Base-by-base conservation (phyloP, 2,113 vertebrate genomes). In the Laticauda laticaudata region DNA sequence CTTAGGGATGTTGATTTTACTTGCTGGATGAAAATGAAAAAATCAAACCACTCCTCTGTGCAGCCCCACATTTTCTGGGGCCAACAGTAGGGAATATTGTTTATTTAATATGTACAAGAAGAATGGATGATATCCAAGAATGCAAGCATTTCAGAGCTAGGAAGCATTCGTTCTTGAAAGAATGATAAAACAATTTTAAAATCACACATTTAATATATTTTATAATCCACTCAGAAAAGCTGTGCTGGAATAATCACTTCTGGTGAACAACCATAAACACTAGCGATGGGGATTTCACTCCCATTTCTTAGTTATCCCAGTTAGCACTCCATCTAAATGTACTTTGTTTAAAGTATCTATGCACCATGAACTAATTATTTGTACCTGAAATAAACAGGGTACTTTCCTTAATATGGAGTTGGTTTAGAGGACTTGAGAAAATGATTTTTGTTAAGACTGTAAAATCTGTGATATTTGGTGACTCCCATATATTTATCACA, bases 1-100 rank as follows among this genome's bases (percentile, higher is more conserved):
- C 98, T 97, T 96, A 95, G 96, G 97, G 97, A 97, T 90, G 97
- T 96, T 96, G 94, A 92, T 95, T 95, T 95, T 93, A 95, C 29
- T 92, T 69, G 91, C 12, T 12, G 96, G 95, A 96, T 92, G 95
- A 96, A 94, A 94, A 18, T 88, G 96, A 92, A 96, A 96, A 94
- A 96, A 95, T 94, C 95, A 95, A 93, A 34, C 54, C 57, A 95
- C 95, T 95, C 90, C 86, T 94, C 93, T 96, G 95, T 3, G 0
- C 95, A 94, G 93, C 81, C 95, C 96, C 92, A 48, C 0, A 1
- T 93, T 96, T 81, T 95, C 96, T 93, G 34, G 24, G 93, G 95
- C 96, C 85, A 39, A 94, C 95, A 94, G 94, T 54, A 0, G 90
- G 91, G 92, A 39, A 34, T 57, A 94, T 91, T 92, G 95, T 85